A percentile compares a stretch with the other conserved stretches of the same genome.
Conservation (phyloP, 2,113 vertebrate species). For the Brachyhypopomus gauderio region DNA sequence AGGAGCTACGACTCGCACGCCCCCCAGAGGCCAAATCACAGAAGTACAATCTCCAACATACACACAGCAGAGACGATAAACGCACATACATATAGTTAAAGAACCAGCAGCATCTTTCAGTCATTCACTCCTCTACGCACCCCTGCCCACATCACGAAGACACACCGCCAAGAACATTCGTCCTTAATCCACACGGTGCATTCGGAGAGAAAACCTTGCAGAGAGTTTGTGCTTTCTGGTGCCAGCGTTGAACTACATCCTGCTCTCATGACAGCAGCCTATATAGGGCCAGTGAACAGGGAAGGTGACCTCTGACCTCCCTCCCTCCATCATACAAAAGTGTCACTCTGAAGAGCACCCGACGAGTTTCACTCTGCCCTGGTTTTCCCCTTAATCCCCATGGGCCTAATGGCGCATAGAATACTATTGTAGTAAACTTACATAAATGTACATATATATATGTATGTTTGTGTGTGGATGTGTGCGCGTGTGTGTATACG, state of each 20-base stretch:
- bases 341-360: too few species aligned
- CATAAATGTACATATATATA: slow-evolving; percentile 48
- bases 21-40: background rate
- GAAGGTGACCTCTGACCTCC: too few species aligned
- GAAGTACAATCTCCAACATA: too few species aligned
- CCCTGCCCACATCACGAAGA: too few species aligned
- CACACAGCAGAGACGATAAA: background rate
- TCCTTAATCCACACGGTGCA: too few species aligned
- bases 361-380: background rate
- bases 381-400: slow-evolving; percentile 14
- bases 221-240: too few species aligned
- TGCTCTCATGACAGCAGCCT: too few species aligned
- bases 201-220: too few species aligned
- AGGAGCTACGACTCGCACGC: too few species aligned
- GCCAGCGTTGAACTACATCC: too few species aligned
- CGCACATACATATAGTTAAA: background rate
- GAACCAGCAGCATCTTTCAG: background rate
- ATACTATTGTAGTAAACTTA: slow-evolving; percentile 54
- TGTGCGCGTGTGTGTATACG: slow-evolving; percentile 26
- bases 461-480: slow-evolving; percentile 43
- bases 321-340: too few species aligned
- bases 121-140: background rate
- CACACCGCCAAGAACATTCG: background rate
- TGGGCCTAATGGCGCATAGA: slow-evolving; percentile 54
- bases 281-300: too few species aligned